These are phyloP conservation scores for Emydoidea blandingii DNA, from an alignment of 2,797 vertebrate species.

Conservation along the genomic window DNA sequence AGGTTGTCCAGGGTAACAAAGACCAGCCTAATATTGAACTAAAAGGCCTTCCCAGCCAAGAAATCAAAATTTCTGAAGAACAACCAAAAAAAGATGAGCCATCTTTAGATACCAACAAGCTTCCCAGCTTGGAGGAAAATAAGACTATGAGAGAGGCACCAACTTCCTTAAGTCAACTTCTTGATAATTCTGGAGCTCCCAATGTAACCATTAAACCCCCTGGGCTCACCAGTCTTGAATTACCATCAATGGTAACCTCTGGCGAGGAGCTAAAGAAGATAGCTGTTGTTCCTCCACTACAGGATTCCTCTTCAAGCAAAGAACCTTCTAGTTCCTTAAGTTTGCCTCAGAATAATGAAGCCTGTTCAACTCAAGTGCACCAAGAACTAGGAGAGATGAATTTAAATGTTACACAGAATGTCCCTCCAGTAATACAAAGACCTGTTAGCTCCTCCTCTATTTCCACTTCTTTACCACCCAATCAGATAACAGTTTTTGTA, in stretches of 20 bases:
- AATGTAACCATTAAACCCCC: conserved; percentile 85
- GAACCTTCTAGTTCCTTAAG: conserved; percentile 77
- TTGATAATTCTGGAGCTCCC: conserved; percentile 89
- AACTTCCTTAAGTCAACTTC: conserved; percentile 94
- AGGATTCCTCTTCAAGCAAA: conserved; percentile 76
- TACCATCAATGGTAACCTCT: conserved; percentile 79
- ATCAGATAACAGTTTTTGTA: conserved; percentile 96
- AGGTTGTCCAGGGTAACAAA: conserved; percentile 80
- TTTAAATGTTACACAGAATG: conserved; percentile 77
- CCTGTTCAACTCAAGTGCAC: conserved; percentile 71
- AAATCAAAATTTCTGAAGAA: conserved; percentile 87
- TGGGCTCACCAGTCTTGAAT: conserved; percentile 77
- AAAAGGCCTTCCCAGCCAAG: conserved; percentile 82
- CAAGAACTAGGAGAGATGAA: conserved; percentile 79
- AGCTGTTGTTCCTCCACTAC: conserved; percentile 77
- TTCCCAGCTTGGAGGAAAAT: conserved; percentile 83
- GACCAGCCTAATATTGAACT: conserved; percentile 86
- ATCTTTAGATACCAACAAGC: conserved; percentile 79
- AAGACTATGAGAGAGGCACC: conserved; percentile 87
- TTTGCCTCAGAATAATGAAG: conserved; percentile 77
- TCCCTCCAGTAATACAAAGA: conserved; percentile 89
- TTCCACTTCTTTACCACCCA: conserved; percentile 84
- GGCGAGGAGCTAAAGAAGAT: conserved; percentile 82
- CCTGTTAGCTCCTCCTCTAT: conserved; percentile 88
- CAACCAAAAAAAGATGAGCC: conserved; percentile 80